Evolutionary conservation across 35 echinoderm and acorn worm genomes (phyloP), one percentile per base, ranked within the genome.

Genomic region (Lytechinus pictus): DNA sequence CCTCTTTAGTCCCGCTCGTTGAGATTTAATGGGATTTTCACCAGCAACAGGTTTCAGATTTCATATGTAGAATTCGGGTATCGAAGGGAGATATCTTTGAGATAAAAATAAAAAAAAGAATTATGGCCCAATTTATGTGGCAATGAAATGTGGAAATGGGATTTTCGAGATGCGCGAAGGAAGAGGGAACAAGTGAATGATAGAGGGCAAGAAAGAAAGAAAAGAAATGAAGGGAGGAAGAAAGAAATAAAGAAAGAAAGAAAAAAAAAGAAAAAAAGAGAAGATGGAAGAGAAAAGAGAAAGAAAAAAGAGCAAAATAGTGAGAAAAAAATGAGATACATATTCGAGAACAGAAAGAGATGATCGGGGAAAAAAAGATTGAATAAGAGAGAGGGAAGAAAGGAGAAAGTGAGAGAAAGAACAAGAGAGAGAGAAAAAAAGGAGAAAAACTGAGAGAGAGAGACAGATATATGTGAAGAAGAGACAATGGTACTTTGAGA

Each of bases 31-130:
- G 61, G 14, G 61, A 21, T 71, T 71, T 71, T 71, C 61, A 71
- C 61, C 61, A 21, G 87, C 87, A 89, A 89, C 87, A 89, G 33
- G 87, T 89, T 53, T 89, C 87, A 89, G 28, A 89, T 89, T 89
- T 89, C 87, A 33, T 71, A 33, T 52, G 52, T 29, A 89, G 51
- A 89, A 89, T 9, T 89, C 28, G 87, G 87, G 28, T 89, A 89
- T 89, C 87, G 14, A 52, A 33, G 52, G 4, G 19, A 52, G 87
- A 89, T 89, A 89, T 89, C 87, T 33, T 6, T 10, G 21, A 19
- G 87, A 89, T 89, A 89, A 89, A 89, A 89, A 44, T 6, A 21
- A 21, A 71, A 21, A 21, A 71, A 71, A 71, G 61, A 71, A 71
- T 71, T 89, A 89, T 51, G 87, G 87, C 87, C 87, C 87, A 89